Evolutionary conservation across 2,113 vertebrate species (phyloP).

Genomic region (Passer domesticus): DNA sequence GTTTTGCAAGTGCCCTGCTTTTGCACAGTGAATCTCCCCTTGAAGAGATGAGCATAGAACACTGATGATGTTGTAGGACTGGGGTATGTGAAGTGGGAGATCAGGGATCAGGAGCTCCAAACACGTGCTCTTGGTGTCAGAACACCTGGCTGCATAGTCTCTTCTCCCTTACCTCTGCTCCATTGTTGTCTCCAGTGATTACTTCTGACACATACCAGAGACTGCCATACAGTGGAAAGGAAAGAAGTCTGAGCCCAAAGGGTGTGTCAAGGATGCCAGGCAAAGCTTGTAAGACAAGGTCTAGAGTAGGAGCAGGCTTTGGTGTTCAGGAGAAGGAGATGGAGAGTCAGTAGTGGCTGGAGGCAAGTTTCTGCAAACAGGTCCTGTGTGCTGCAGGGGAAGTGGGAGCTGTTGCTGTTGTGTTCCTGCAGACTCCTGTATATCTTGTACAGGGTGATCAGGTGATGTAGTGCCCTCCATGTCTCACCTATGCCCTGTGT

Average conservation of each 20-base stretch:
- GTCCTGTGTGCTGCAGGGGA: background rate
- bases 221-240: background rate
- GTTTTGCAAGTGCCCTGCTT: background rate
- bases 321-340: background rate
- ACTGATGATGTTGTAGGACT: background rate
- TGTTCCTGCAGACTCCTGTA: background rate
- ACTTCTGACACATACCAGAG: background rate
- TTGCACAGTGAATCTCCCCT: background rate
- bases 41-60: background rate
- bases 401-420: background rate
- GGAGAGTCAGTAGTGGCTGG: background rate
- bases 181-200: background rate
- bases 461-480: fast-evolving
- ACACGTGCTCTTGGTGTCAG: background rate
- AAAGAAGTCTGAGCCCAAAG: background rate
- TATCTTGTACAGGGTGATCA: background rate
- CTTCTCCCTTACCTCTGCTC: background rate
- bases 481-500: background rate
- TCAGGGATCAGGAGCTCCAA: background rate
- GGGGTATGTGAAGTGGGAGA: background rate
- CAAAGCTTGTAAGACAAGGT: background rate
- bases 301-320: background rate
- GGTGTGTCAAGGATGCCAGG: fast-evolving
- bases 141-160: background rate
- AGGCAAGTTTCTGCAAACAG: background rate